A percentile compares a stretch with the other conserved stretches of the same genome.
Conservation (phyloP, 1,140 invertebrate genomes). For the Drosophila ercepeae region DNA sequence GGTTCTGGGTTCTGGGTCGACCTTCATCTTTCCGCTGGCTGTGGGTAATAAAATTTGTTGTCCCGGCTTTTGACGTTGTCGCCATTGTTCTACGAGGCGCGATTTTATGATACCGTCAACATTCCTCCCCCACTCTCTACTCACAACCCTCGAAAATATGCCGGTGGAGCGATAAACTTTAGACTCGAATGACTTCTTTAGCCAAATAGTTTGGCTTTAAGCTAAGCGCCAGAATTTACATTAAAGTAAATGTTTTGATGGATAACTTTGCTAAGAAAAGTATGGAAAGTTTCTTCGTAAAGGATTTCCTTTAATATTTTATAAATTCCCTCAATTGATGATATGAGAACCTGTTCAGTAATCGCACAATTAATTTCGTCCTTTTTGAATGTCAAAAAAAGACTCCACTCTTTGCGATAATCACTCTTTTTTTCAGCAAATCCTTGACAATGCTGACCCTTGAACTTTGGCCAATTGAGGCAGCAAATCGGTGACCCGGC, state of each 20-base stretch:
- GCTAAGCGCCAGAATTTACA: neutral
- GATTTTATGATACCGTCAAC: constrained; percentile 53
- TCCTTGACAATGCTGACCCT: neutral
- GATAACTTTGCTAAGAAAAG: too few relatives aligned
- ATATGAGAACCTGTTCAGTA: too few relatives aligned
- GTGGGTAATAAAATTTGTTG: constrained; percentile 58
- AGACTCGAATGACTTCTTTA: neutral
- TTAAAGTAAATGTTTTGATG: too few relatives aligned
- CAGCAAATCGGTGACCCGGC: constrained; percentile 18
- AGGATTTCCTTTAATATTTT: too few relatives aligned
- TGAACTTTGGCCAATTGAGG: constrained; percentile 16
- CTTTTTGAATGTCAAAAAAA: too few relatives aligned
- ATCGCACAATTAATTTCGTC: neutral
- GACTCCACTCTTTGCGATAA: too few relatives aligned
- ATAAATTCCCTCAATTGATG: too few relatives aligned
- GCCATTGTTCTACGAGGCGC: constrained; percentile 57
- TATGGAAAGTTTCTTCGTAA: too few relatives aligned
- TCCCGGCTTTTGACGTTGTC: constrained; percentile 29
- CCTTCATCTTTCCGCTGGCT: constrained; percentile 18
- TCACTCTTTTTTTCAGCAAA: neutral
- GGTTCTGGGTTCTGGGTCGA: neutral
- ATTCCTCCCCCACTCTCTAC: constrained; percentile 7
- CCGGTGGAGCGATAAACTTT: neutral
- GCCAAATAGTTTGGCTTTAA: constrained; percentile 1
- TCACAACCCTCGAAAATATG: neutral